These are phyloP conservation scores for Macroramphosus scolopax DNA, from an alignment of 2,797 vertebrate species.

Conservation along the genomic window DNA sequence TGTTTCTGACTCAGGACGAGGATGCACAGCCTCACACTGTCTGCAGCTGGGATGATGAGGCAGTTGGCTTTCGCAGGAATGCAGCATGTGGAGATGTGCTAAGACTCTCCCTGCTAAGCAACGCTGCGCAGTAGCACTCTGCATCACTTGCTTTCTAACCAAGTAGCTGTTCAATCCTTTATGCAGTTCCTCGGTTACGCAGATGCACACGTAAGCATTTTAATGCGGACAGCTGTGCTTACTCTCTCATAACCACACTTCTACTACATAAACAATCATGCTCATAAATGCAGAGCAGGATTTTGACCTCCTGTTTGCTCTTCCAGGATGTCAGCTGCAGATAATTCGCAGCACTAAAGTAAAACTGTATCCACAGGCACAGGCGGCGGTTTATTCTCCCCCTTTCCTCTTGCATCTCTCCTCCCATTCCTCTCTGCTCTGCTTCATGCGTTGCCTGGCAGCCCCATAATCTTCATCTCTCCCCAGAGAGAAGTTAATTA, in stretches of 20 bases:
- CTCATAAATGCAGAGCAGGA: background rate
- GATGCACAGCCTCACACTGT: constrained; percentile 15
- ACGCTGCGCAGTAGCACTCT: constrained; percentile 23
- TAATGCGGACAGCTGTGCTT: too few relatives aligned
- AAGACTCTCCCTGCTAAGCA: constrained; percentile 11
- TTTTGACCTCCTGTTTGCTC: background rate
- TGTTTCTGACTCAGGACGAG: constrained; percentile 30
- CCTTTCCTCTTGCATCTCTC: constrained; percentile 3
- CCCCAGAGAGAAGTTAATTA: constrained; percentile 50
- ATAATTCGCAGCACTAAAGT: constrained; percentile 3
- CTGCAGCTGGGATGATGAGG: constrained; percentile 32
- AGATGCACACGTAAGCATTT: too few relatives aligned
- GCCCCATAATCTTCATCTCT: constrained; percentile 42
- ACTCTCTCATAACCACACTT: too few relatives aligned
- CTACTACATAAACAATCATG: too few relatives aligned
- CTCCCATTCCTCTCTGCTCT: constrained; percentile 4
- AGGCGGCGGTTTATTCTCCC: background rate
- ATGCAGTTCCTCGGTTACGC: too few relatives aligned
- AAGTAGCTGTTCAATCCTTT: too few relatives aligned
- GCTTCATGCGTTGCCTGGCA: constrained; percentile 18
- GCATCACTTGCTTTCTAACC: constrained; percentile 2
- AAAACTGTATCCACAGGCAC: constrained; percentile 7
- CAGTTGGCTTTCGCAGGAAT: constrained; percentile 20
- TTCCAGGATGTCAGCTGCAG: constrained; percentile 17
- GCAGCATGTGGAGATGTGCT: constrained; percentile 22